Evolutionary conservation across 2,113 vertebrate genomes (phyloP).

Genomic region (Hemicordylus capensis): DNA sequence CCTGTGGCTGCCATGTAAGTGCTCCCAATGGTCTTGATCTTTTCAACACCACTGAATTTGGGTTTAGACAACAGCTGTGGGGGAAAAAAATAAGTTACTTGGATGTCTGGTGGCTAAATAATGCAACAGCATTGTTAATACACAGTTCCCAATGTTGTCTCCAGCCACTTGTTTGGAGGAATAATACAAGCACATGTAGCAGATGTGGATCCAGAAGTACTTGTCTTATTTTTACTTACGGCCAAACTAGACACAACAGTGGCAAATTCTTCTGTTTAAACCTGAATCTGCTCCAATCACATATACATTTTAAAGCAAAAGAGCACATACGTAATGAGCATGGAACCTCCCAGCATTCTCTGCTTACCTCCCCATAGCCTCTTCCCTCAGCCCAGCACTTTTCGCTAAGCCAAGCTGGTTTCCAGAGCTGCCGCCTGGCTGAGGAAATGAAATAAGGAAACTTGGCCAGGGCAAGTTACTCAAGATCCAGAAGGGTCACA

Average conservation of each 20-base stretch:
- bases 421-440: background rate
- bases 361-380: too few species aligned
- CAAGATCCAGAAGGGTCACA: background rate
- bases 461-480: background rate
- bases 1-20: constrained; percentile 98
- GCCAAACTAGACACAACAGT: background rate
- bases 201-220: background rate
- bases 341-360: background rate
- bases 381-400: background rate
- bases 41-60: constrained; percentile 98
- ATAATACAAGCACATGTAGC: background rate
- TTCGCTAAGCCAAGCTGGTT: background rate
- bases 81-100: background rate
- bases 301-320: background rate
- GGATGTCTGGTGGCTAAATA: background rate
- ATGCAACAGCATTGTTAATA: background rate
- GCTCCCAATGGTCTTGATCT: constrained; percentile 99
- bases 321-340: background rate
- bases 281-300: too few species aligned
- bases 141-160: background rate
- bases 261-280: background rate
- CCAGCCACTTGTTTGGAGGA: background rate
- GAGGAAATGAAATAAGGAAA: too few species aligned
- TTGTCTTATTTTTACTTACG: background rate
- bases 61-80: constrained; percentile 91